These are phyloP conservation scores for Elysia chlorotica DNA, from an alignment of 1,140 invertebrate species.

Conservation along the genomic window DNA sequence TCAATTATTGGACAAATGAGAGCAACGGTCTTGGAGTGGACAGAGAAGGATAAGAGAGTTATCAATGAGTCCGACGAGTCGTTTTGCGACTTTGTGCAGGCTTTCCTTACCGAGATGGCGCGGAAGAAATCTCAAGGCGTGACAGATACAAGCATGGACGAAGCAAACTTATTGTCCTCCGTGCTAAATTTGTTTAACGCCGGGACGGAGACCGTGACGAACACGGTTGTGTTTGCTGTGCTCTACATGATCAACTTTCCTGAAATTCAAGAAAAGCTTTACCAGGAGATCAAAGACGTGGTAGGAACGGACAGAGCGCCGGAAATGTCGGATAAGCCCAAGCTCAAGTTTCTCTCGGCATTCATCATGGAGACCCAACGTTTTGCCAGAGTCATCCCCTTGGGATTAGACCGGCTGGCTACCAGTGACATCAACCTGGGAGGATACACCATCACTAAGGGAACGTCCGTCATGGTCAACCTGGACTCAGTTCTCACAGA, in stretches of 20 bases:
- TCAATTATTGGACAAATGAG: neutral
- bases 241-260: slow-evolving; percentile 80
- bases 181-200: slow-evolving; percentile 73
- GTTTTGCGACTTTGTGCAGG: too few species aligned
- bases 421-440: too few species aligned
- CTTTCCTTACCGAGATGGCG: neutral
- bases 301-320: neutral
- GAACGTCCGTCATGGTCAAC: slow-evolving; percentile 53
- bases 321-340: neutral
- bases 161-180: slow-evolving; percentile 20
- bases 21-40: neutral
- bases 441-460: slow-evolving; percentile 53
- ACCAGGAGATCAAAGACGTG: neutral
- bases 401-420: slow-evolving; percentile 8
- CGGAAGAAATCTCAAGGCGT: neutral
- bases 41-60: neutral
- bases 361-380: neutral
- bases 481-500: slow-evolving; percentile 48
- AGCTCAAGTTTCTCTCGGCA: neutral
- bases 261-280: slow-evolving; percentile 69
- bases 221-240: slow-evolving; percentile 70
- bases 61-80: too few species aligned
- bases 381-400: neutral
- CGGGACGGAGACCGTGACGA: slow-evolving; percentile 33
- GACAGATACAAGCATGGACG: neutral